Base-by-base conservation (phyloP, 2,888 invertebrate genomes). In the Spisula subtruncata region DNA sequence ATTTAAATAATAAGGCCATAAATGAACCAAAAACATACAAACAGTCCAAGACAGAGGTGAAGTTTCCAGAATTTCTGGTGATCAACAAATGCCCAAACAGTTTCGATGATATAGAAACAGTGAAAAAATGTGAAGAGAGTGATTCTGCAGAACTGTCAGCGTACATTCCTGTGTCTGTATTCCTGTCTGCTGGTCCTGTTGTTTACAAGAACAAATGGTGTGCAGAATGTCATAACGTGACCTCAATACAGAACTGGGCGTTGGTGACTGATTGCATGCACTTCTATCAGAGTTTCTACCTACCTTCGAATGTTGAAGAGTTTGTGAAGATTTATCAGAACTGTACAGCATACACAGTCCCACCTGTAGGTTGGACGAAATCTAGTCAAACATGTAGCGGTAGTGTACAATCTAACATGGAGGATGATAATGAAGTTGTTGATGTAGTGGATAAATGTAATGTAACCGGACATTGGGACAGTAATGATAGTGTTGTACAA, bases 171-270 rank as follows among this genome's bases (percentile, higher is more conserved):
- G 81, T 83, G 5, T n/a, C 71, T 32, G 41, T 8, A 5, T 41
- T 41, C 41, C 80, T 83, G 60, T 35, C 25, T 41, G 8, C 35
- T 20, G 41, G 46, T 16, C 16, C 20, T 10, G 60, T 75, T 20
- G 75, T 89, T 16, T 89, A 86, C 56, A 60, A 29, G 20, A 89
- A 89, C 81, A 71, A 81, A 51, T 54, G 83, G 79, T 89, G 89
- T 66, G 89, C 89, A 54, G 4, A 75, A 29, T 89, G 89, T 81
- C 41, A 89, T 46, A 79, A 81, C 20, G 56, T 56, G 35, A 16
- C 16, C 16, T 25, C 18, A 4, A 1, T 4, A 4, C 0, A 54
- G 10, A 10, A 71, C 5, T 83, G 86, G 86, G 32, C 4, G 16
- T 6, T 89, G 1, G 71, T 20, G 10, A 89, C 83, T 12, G 71